A percentile compares a stretch with the other conserved stretches of the same genome.
Conservation (phyloP, 2,888 invertebrate species). For the Coecobrya sp. region DNA sequence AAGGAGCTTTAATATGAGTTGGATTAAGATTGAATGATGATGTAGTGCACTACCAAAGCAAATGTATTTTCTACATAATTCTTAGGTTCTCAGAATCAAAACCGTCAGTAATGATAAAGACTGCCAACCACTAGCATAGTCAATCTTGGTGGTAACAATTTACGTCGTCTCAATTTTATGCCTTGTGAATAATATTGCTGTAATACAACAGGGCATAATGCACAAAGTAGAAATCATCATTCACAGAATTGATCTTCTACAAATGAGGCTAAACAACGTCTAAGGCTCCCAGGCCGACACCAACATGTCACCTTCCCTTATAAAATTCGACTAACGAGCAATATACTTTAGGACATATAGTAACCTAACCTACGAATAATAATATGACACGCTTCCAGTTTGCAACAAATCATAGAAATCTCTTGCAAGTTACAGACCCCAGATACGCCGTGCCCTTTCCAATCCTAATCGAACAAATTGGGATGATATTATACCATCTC, state of each 20-base stretch:
- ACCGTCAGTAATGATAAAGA: too few species aligned
- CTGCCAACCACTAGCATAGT: too few species aligned
- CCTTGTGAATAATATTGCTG: background rate
- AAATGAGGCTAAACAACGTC: constrained; percentile 2
- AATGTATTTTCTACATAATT: too few species aligned
- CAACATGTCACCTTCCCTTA: background rate
- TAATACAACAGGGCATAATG: background rate
- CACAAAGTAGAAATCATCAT: background rate
- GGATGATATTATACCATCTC: background rate
- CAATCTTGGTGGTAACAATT: background rate
- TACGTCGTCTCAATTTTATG: too few species aligned
- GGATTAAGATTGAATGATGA: too few species aligned
- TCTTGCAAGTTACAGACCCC: background rate
- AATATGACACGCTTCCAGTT: background rate
- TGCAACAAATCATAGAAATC: background rate
- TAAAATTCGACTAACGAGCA: constrained; percentile 12
- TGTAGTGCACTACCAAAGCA: too few species aligned
- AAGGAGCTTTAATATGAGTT: too few species aligned
- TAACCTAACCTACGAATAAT: background rate
- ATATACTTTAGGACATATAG: background rate
- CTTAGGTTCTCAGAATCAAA: too few species aligned
- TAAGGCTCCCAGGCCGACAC: background rate
- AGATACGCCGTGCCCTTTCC: constrained; percentile 28
- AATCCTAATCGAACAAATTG: constrained; percentile 43
- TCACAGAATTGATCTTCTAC: background rate